Evolutionary conservation across 2,888 invertebrate species (phyloP).

Genomic region (Drosophila prolongata): DNA sequence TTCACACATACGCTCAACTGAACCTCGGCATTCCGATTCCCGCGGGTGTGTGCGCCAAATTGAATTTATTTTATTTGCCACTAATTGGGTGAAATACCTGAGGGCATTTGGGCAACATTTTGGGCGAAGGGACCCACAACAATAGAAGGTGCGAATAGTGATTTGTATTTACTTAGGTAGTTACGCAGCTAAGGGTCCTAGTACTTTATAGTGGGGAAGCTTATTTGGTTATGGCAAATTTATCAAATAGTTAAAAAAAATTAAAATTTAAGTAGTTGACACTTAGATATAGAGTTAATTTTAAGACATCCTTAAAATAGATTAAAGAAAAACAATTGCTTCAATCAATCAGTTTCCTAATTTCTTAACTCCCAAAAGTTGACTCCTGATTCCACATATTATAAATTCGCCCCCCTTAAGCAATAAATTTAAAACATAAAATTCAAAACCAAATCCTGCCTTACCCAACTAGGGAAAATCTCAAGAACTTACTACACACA

Average conservation of each 20-base stretch:
- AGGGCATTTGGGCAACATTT: slow-evolving; percentile 60
- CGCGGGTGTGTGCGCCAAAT: slow-evolving; percentile 72
- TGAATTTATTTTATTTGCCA: slow-evolving; percentile 83
- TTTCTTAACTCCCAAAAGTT: not conserved
- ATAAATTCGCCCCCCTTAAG: not conserved
- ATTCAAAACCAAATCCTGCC: slow-evolving; percentile 11
- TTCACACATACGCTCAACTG: slow-evolving; percentile 80
- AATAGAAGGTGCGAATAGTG: slow-evolving; percentile 29
- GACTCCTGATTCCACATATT: not conserved
- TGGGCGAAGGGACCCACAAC: slow-evolving; percentile 5
- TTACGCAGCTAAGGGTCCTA: slow-evolving; percentile 4
- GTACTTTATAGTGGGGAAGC: not conserved
- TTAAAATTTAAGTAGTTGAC: not conserved
- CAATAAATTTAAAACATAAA: slow-evolving; percentile 25
- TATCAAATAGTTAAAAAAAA: not conserved
- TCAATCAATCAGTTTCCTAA: not conserved
- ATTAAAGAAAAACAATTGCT: not conserved
- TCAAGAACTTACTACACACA: slow-evolving; percentile 54
- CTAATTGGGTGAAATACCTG: slow-evolving; percentile 83
- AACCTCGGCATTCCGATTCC: slow-evolving; percentile 34
- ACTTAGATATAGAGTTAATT: not conserved
- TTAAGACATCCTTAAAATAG: not conserved
- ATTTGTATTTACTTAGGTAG: slow-evolving; percentile 35
- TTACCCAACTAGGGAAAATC: slow-evolving; percentile 37
- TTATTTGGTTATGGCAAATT: not conserved